Evolutionary conservation across 2,888 invertebrate genomes (phyloP).

Genomic region (Lutraria lutraria): DNA sequence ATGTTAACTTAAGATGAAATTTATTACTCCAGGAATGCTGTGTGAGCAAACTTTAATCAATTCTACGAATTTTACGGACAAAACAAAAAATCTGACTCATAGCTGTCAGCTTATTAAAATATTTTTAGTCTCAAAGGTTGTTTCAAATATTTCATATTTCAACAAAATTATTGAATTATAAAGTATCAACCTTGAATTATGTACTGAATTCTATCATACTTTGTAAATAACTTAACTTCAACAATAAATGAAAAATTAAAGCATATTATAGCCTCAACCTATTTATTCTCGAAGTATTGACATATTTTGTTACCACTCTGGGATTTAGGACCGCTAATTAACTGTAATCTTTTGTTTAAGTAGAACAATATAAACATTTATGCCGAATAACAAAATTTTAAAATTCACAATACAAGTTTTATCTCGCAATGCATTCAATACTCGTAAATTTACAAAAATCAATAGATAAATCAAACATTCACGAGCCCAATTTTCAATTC

Average conservation of each 20-base stretch:
- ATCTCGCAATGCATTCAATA: neutral
- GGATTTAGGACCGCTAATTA: neutral
- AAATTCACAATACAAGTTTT: constrained; percentile 15
- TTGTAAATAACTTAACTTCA: neutral
- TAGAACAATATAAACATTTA: constrained; percentile 1
- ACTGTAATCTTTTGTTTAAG: neutral
- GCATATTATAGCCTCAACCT: neutral
- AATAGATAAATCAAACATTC: constrained; percentile 14
- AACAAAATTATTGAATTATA: too few relatives aligned
- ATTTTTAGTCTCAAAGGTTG: too few relatives aligned
- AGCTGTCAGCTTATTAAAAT: too few relatives aligned
- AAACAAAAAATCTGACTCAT: too few relatives aligned
- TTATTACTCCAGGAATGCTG: too few relatives aligned
- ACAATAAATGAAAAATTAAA: constrained; percentile 7
- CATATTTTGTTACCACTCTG: constrained; percentile 11
- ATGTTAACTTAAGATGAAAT: too few relatives aligned
- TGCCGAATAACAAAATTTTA: neutral
- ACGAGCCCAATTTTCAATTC: neutral
- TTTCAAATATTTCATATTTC: too few relatives aligned
- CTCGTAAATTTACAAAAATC: constrained; percentile 6
- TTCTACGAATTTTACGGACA: too few relatives aligned
- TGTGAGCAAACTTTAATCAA: too few relatives aligned
- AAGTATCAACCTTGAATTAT: too few relatives aligned
- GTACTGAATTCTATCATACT: neutral
- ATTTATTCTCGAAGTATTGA: neutral